Percentiles rank a stretch among this genome's conserved stretches.
phyloP scores from a whole-genome alignment of 1,140 invertebrate species.

The Caenorhabditis briggsae region DNA sequence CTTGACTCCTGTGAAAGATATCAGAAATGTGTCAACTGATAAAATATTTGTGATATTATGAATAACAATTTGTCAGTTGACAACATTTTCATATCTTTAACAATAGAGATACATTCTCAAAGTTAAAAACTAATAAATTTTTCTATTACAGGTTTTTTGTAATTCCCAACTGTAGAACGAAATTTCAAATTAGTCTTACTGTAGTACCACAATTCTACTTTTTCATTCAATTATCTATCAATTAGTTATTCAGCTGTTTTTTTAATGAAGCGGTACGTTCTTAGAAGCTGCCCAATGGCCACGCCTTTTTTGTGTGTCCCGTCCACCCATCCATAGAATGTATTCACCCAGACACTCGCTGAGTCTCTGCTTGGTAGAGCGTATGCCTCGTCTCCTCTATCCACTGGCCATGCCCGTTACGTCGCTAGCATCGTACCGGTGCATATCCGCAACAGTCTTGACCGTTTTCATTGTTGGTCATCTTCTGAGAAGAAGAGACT shows the following conservation, averaged over 20 bases:
- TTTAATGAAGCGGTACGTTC: background rate
- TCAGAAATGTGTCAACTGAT: no score
- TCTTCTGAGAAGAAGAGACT: background rate
- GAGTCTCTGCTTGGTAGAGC: constrained; percentile 29
- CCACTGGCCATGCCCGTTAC: constrained; percentile 28
- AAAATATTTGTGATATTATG: no score
- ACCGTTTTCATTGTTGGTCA: constrained; percentile 21
- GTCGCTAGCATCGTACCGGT: constrained; percentile 41
- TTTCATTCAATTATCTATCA: no score
- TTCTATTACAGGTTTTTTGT: no score
- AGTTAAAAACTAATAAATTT: no score
- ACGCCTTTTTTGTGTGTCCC: constrained; percentile 42
- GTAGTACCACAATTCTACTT: no score
- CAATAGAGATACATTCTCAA: no score
- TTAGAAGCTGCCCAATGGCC: background rate
- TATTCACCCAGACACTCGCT: constrained; percentile 36
- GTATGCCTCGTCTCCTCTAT: background rate
- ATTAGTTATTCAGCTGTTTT: background rate
- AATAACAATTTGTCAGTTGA: no score
- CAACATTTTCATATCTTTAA: no score
- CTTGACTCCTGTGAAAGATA: no score
- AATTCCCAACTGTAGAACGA: no score
- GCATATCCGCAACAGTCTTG: constrained; percentile 50
- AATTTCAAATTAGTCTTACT: no score
- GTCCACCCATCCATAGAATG: constrained; percentile 19